Evolutionary conservation across 2,888 invertebrate species (phyloP), one percentile per base, ranked within the genome.

Genomic region (Drosophila eohydei): DNA sequence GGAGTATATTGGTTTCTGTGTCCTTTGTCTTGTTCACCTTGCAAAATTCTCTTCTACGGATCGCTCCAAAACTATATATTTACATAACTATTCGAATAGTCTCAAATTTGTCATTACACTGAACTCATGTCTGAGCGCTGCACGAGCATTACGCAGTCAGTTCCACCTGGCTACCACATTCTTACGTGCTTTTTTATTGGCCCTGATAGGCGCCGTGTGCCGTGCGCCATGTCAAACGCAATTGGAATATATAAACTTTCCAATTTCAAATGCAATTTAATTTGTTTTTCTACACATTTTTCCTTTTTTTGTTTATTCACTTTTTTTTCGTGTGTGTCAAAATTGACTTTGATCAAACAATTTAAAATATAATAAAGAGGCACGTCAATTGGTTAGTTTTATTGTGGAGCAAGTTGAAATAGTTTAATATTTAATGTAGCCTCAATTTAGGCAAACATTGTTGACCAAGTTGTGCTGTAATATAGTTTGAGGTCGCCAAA

Each of bases 201-300:
- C 55, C 64, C 71, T 62, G 64, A 68, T 75, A 66, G 64, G 44
- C 26, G 28, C 36, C 43, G 50, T 41, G 16, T 40, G 54, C 8
- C 1, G 32, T 65, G 60, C 43, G 41, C 30, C 69, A 44, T 68
- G 81, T 62, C 71, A 73, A 84, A 84, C 88, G 89, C 89, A 74
- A 76, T 76, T 73, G 76, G 84, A 84, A 84, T 84, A 71, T 73
- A 77, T 69, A 86, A 86, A 83, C 69, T 74, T 83, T 75, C 64
- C 52, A 77, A 83, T 83, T 84, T 70, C 55, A 78, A 84, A 84
- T 74, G 68, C 66, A 63, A 81, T 81, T 78, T 84, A 73, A 70
- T 76, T 66, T 67, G 44, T 50, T 60, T 62, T 66, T 36, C 11
- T 9, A n/a, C n/a, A 28, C 8, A 9, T 41, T 16, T 58, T 51